Evolutionary conservation across 2,797 vertebrate genomes (phyloP), one percentile per base, ranked within the genome.

Genomic region (Tamandua tetradactyla): DNA sequence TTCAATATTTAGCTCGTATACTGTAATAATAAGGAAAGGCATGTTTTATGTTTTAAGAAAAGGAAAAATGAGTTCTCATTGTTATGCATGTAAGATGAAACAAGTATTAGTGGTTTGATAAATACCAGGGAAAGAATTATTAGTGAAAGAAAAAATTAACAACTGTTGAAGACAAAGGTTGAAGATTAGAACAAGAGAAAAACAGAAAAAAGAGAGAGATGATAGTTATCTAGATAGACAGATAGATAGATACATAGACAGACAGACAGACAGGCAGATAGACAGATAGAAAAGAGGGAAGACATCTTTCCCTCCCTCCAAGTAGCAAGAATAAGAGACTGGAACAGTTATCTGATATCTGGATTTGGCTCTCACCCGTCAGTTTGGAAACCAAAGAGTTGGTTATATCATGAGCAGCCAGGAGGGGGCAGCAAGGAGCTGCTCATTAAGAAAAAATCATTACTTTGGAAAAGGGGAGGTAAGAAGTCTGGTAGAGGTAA

Each of bases 391-490:
- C 25, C 1, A 1, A 87, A 88, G 35, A 5, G 7, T 93, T 92
- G 92, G 85, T 76, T 92, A 81, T 47, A 88, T 15, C 85, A 62
- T 82, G 32, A 93, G 23, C 93, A 93, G 23, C 93, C 96, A 97
- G 96, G 61, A 96, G 96, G 94, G 96, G 95, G 96, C 93, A 96
- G 96, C 97, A 97, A 95, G 96, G 93, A 97, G 96, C 93, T 94
- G 37, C 75, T 88, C 49, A 59, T 40, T 6, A 25, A 17, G 52
- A 37, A 42, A 2, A 40, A 89, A 55, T 14, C 74, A 85, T 72
- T 49, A 49, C 18, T 32, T 1, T 55, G 47, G 12, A 62, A 93
- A 30, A 15, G 23, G 22, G 57, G 44, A 64, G 27, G 6, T 71
- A 12, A 18, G 52, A 32, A 59, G 37, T 22, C 64, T 57, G 35